These are phyloP conservation scores for Chydorus sphaericus DNA, from an alignment of 2,888 invertebrate genomes.

Conservation along the genomic window DNA sequence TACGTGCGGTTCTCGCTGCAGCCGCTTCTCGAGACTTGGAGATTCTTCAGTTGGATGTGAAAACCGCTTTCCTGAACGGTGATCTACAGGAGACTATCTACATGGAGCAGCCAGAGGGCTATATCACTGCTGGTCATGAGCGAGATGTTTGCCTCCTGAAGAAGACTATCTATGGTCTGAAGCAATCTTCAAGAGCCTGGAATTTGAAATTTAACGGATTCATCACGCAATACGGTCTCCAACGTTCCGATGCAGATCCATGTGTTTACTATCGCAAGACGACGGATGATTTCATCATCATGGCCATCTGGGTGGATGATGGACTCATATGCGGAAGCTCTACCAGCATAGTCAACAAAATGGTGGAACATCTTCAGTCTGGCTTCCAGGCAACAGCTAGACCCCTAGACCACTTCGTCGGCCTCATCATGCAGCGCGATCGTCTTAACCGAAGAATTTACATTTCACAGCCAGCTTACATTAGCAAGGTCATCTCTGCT, in stretches of 20 bases:
- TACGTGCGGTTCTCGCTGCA: background rate
- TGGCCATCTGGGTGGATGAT: constrained; percentile 2
- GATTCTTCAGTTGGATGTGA: background rate
- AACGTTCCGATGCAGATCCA: background rate
- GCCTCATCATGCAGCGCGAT: background rate
- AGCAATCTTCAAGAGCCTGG: background rate
- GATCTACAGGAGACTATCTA: background rate
- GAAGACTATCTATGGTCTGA: background rate
- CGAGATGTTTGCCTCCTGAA: constrained; percentile 1
- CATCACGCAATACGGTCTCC: background rate
- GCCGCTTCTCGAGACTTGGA: background rate
- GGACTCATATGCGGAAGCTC: background rate
- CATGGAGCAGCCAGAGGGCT: background rate
- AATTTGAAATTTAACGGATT: background rate
- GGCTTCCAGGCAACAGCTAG: background rate
- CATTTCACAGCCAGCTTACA: too few species aligned
- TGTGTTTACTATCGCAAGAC: background rate
- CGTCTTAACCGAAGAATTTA: background rate
- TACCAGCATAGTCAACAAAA: background rate
- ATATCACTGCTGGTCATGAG: background rate
- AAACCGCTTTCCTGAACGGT: background rate
- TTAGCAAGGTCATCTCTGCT: too few species aligned
- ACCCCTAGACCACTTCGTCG: background rate
- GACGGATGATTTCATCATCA: background rate
- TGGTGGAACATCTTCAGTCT: background rate